Percentiles rank a stretch among this genome's conserved stretches.
phyloP scores from a whole-genome alignment of 2,113 vertebrate genomes.

The Otus sunia region DNA sequence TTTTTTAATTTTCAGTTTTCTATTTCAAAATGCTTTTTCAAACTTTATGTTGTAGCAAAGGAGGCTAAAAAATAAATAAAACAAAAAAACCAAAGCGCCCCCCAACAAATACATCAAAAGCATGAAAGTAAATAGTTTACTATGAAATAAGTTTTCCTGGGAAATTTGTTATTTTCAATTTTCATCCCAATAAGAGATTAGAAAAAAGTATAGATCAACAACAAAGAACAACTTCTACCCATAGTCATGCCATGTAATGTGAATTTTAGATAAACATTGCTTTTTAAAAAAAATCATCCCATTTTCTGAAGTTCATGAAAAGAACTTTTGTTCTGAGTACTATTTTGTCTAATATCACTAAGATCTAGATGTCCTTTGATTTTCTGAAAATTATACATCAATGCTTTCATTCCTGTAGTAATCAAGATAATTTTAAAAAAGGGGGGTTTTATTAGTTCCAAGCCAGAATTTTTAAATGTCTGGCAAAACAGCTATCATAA shows the following conservation, averaged over 20 bases:
- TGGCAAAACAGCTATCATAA: background rate
- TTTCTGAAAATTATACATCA: background rate
- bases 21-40: background rate
- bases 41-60: background rate
- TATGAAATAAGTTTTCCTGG: background rate
- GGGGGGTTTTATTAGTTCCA: background rate
- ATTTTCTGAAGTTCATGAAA: background rate
- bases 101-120: background rate
- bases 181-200: background rate
- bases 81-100: background rate
- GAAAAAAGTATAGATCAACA: background rate
- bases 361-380: background rate
- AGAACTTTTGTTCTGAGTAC: background rate
- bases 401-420: background rate
- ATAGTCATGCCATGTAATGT: background rate
- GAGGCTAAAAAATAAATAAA: background rate
- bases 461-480: background rate
- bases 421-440: background rate
- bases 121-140: background rate
- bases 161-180: background rate
- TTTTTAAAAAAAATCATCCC: rapidly evolving
- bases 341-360: background rate
- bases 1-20: background rate
- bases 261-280: background rate
- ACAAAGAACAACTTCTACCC: background rate